These are phyloP conservation scores for Zoanthus gigantus DNA, from an alignment of 92 coral and sea anemone species.

Conservation along the genomic window DNA sequence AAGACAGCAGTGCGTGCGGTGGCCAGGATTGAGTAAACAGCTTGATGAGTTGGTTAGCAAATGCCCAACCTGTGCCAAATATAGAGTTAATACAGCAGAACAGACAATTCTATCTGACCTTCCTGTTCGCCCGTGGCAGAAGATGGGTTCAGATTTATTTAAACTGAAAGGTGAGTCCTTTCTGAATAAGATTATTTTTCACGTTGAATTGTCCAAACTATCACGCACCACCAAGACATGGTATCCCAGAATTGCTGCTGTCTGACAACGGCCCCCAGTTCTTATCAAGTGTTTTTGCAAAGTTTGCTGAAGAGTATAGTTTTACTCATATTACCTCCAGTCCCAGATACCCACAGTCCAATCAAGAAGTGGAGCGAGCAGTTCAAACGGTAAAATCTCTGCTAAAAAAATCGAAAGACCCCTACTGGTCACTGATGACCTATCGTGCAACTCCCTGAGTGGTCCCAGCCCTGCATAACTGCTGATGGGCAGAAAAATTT, in stretches of 20 bases:
- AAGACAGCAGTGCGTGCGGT: constrained; percentile 56
- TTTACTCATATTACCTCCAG: neutral
- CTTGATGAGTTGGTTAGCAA: neutral
- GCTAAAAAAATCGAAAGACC: constrained; percentile 53
- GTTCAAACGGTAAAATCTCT: constrained; percentile 46
- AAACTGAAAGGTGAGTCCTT: neutral
- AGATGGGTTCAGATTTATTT: constrained; percentile 61
- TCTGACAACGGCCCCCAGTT: constrained; percentile 49
- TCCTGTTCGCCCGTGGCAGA: constrained; percentile 70
- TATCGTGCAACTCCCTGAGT: constrained; percentile 55
- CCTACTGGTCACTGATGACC: constrained; percentile 50
- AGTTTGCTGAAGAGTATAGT: constrained; percentile 46
- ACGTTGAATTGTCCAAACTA: constrained; percentile 32
- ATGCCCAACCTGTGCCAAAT: neutral
- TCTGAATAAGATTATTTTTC: constrained; percentile 16
- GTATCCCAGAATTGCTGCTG: constrained; percentile 34
- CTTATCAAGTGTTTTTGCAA: constrained; percentile 25
- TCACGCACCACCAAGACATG: constrained; percentile 39
- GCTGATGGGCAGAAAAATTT: constrained; percentile 44
- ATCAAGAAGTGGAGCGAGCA: constrained; percentile 53
- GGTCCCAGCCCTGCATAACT: constrained; percentile 56
- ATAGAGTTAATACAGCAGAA: neutral
- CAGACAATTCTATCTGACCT: constrained; percentile 52
- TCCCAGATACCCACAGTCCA: constrained; percentile 48
- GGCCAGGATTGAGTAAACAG: constrained; percentile 48